These are phyloP conservation scores for Antechinus flavipes DNA, from an alignment of 2,113 vertebrate species.

Conservation along the genomic window DNA sequence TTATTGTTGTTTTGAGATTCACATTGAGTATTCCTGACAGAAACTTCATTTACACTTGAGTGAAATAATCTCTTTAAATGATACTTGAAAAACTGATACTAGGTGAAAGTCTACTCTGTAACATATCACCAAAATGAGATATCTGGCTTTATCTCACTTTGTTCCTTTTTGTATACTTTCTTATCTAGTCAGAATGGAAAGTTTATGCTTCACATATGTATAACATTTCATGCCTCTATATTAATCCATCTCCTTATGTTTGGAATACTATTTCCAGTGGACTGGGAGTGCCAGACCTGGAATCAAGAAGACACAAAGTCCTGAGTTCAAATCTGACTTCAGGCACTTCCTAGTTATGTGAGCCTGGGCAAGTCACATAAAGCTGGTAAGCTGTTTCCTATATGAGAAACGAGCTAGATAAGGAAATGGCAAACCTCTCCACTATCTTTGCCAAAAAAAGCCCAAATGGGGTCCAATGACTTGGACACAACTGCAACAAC, in stretches of 20 bases:
- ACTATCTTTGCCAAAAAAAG: too few species aligned
- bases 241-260: not conserved
- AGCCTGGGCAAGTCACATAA: too few species aligned
- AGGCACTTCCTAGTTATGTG: too few species aligned
- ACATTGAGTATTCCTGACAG: not conserved
- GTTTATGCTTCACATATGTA: not conserved
- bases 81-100: not conserved
- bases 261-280: not conserved
- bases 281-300: too few species aligned
- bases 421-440: too few species aligned
- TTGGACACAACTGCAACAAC: too few species aligned
- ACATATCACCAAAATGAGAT: not conserved
- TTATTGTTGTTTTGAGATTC: not conserved
- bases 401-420: too few species aligned
- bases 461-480: too few species aligned
- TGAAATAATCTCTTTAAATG: not conserved
- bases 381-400: too few species aligned
- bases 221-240: not conserved
- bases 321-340: too few species aligned
- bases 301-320: too few species aligned
- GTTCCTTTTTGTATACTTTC: not conserved
- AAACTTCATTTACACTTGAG: not conserved
- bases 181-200: not conserved
- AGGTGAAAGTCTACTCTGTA: not conserved
- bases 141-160: not conserved